Conservation (phyloP, 2,888 invertebrate species). For the Tinea trinotella region DNA sequence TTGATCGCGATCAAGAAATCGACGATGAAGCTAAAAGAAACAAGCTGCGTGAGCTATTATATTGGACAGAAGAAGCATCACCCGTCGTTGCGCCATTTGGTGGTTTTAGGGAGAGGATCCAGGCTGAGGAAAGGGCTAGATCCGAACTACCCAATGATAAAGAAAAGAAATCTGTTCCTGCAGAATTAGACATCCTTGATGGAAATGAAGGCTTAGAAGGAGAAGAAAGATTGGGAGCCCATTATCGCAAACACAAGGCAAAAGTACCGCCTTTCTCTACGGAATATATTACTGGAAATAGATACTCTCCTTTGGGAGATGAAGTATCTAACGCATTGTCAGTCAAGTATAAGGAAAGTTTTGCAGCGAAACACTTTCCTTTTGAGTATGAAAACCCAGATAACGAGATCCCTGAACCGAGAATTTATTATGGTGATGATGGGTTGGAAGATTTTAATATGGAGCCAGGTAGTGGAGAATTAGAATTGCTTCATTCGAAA, state of each 20-base stretch:
- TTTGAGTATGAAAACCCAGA: constrained; percentile 61
- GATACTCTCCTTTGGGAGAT: constrained; percentile 54
- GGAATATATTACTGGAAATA: constrained; percentile 54
- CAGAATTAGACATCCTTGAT: constrained; percentile 26
- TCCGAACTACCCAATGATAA: constrained; percentile 34
- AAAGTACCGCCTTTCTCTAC: constrained; percentile 52
- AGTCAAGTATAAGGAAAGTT: constrained; percentile 61
- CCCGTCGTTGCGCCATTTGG: constrained; percentile 54
- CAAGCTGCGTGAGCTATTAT: constrained; percentile 51
- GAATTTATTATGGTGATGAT: constrained; percentile 72
- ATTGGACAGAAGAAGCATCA: constrained; percentile 47
- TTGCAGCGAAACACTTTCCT: constrained; percentile 59
- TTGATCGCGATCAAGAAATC: constrained; percentile 19
- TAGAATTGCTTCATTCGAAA: constrained; percentile 45
- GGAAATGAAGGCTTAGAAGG: constrained; percentile 42
- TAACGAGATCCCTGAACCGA: constrained; percentile 62
- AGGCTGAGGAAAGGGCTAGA: constrained; percentile 41
- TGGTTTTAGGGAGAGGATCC: constrained; percentile 58
- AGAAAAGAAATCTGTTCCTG: constrained; percentile 49
- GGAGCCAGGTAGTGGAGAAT: constrained; percentile 58
- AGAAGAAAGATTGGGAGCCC: constrained; percentile 66
- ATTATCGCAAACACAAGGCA: constrained; percentile 52
- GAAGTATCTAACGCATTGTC: constrained; percentile 53
- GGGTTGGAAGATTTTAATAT: constrained; percentile 51
- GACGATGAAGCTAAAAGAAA: constrained; percentile 37